These are phyloP conservation scores for Phthorimaea operculella DNA, from an alignment of 1,140 invertebrate genomes.

Conservation along the genomic window DNA sequence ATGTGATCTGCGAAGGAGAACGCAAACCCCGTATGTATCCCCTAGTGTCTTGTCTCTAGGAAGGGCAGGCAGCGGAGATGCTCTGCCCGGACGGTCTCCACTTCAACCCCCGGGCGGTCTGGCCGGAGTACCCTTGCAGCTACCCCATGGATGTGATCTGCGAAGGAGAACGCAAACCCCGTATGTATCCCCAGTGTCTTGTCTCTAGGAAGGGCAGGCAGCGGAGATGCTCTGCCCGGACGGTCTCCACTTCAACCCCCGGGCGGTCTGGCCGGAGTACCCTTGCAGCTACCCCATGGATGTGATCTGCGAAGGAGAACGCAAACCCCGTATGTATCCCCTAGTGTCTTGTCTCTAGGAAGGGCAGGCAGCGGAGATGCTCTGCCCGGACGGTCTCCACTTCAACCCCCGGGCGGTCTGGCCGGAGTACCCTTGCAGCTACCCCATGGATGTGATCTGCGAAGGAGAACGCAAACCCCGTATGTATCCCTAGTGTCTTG, in stretches of 20 bases:
- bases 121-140: conserved; percentile 33
- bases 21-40: conserved; percentile 74
- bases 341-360: too few relatives aligned
- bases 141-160: conserved; percentile 32
- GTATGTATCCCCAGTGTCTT: neutral
- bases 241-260: conserved; percentile 82
- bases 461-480: neutral
- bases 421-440: conserved; percentile 34
- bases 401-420: conserved; percentile 30
- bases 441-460: conserved; percentile 31
- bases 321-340: conserved; percentile 73
- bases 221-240: conserved; percentile 73
- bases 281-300: conserved; percentile 86
- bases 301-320: conserved; percentile 76
- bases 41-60: too few relatives aligned
- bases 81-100: conserved; percentile 38
- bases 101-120: conserved; percentile 29
- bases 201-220: conserved; percentile 29
- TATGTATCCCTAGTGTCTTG: conserved; percentile 31
- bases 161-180: neutral
- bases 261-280: conserved; percentile 72
- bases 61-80: conserved; percentile 17
- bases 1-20: conserved; percentile 78
- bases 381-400: conserved; percentile 38
- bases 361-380: conserved; percentile 17